Percentiles rank a stretch among this genome's conserved stretches.
Conservation (phyloP, 2,113 vertebrate genomes). For the Benitochromis conjunctus region DNA sequence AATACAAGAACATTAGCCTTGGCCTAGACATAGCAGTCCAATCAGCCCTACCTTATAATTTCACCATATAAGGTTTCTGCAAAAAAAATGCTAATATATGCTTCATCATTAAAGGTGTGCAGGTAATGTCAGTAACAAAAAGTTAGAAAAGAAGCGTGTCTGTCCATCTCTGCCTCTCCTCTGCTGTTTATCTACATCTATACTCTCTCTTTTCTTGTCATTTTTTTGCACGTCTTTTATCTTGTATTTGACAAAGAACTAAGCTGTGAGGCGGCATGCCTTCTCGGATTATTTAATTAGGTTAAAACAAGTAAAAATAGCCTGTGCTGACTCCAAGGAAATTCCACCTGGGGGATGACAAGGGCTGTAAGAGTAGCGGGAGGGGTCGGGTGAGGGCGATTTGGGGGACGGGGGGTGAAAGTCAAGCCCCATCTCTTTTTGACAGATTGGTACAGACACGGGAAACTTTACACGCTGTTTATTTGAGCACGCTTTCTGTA, state of each 20-base stretch:
- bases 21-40: slow-evolving; percentile 35
- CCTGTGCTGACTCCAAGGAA: slow-evolving; percentile 70
- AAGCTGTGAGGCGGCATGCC: slow-evolving; percentile 50
- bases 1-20: slow-evolving; percentile 37
- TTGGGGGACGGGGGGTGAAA: slow-evolving; percentile 17
- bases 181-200: background rate
- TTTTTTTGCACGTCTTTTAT: slow-evolving; percentile 12
- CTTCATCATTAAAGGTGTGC: slow-evolving; percentile 14
- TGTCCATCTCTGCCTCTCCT: background rate
- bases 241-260: slow-evolving; percentile 70
- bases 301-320: slow-evolving; percentile 55
- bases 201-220: background rate
- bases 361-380: background rate
- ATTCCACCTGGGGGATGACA: slow-evolving; percentile 68
- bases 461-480: slow-evolving; percentile 67
- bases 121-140: background rate
- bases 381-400: background rate
- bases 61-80: slow-evolving; percentile 37
- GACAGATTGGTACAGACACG: slow-evolving; percentile 66
- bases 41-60: slow-evolving; percentile 33
- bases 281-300: slow-evolving; percentile 76
- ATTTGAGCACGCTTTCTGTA: slow-evolving; percentile 66
- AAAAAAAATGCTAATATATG: background rate
- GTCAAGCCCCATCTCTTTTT: slow-evolving; percentile 45
- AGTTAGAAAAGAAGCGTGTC: slow-evolving; percentile 5